Base-by-base conservation (phyloP, 2,113 vertebrate genomes). In the Dolichallabes microphthalmus region DNA sequence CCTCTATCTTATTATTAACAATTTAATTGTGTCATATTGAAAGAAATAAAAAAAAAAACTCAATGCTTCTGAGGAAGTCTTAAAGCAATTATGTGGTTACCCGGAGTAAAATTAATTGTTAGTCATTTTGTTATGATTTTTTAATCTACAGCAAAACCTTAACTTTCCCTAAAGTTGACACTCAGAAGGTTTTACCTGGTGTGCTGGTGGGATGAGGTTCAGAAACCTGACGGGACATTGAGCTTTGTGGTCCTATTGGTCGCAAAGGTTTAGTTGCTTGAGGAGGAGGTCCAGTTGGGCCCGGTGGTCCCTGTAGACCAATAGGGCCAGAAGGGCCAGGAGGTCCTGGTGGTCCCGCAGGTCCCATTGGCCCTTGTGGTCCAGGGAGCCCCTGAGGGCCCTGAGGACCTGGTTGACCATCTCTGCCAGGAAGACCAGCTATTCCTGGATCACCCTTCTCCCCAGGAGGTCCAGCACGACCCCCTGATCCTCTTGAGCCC, bases 401-500 rank as follows among this genome's bases (percentile, higher is more conserved):
- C 81, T 92, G 93, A 2, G 92, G 91, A 22, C 97, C 98, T 0
- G 94, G 86, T 4, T 93, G 92, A 58, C 98, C 98, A 8, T 96
- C 96, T 88, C 94, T 95, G 88, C 98, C 98, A 32, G 94, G 93
- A 17, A 94, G 93, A 1, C 98, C 98, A 11, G 91, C 88, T 66
- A 92, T 86, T 1, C 98, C 98, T 19, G 95, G 94, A 19, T 97
- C 97, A 78, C 98, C 97, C n/a, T 92, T 98, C 55, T 97, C 95
- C 25, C 98, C 98, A 60, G 96, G 93, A 14, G 89, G 92, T 81
- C 98, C 98, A 0, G 96, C 94, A 90, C 97, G 96, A 82, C 97
- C 98, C 0, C 95, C 95, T 84, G 97, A 94, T 53, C 98, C 98
- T 83, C 96, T 96, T 27, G 96, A 96, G 68, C 98, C 98, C 94